These are phyloP conservation scores for Sycophila texana DNA, from an alignment of 2,888 invertebrate genomes.

Conservation along the genomic window DNA sequence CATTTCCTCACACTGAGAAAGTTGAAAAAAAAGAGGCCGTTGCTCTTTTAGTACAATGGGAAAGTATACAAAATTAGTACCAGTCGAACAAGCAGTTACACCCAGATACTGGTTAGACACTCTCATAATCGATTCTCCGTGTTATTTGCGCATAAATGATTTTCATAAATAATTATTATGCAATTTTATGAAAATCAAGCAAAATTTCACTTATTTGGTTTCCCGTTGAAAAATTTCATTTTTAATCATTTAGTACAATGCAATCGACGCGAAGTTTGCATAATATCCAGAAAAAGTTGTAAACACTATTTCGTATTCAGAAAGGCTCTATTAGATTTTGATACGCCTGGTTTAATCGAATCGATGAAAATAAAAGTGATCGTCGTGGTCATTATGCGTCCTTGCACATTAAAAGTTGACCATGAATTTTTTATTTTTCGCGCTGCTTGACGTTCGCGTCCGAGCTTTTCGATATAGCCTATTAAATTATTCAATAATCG, in stretches of 20 bases:
- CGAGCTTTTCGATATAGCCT: neutral
- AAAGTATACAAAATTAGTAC: constrained; percentile 12
- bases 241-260: neutral
- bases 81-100: neutral
- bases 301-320: constrained; percentile 16
- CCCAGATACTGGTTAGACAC: neutral
- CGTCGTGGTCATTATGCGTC: constrained; percentile 51
- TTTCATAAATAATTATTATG: neutral
- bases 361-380: constrained; percentile 64
- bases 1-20: constrained; percentile 19
- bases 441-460: neutral
- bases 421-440: constrained; percentile 1
- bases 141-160: neutral
- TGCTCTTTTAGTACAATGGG: constrained; percentile 19
- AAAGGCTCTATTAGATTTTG: constrained; percentile 2
- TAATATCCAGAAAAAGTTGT: neutral
- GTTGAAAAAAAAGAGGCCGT: constrained; percentile 31
- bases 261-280: neutral
- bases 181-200: neutral
- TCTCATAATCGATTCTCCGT: neutral
- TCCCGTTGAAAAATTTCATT: neutral
- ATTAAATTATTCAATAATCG: neutral
- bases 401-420: constrained; percentile 20
- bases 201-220: neutral
- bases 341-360: constrained; percentile 17